A percentile compares a stretch with the other conserved stretches of the same genome.
phyloP scores from a whole-genome alignment of 2,113 vertebrate genomes.

The Thinocorus orbignyianus region DNA sequence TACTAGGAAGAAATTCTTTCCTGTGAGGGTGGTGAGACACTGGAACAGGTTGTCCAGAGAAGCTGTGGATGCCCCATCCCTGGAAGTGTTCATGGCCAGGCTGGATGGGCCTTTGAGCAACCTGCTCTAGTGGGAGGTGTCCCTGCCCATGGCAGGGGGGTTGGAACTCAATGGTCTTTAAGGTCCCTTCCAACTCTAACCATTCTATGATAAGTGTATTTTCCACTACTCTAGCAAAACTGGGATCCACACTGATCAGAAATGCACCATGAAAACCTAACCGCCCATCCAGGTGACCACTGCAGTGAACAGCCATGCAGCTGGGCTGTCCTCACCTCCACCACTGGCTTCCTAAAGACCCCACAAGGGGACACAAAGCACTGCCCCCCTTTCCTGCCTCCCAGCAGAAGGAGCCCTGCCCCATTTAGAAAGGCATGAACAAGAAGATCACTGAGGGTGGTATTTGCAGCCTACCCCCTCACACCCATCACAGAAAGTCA shows the following conservation, averaged over 20 bases:
- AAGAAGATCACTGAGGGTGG: neutral
- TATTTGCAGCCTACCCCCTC: neutral
- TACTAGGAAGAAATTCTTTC: too few species aligned
- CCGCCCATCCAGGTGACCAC: neutral
- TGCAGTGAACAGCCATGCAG: neutral
- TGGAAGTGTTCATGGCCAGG: too few species aligned
- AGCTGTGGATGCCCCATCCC: too few species aligned
- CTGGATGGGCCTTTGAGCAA: too few species aligned
- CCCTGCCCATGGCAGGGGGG: too few species aligned
- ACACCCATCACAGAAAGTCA: neutral
- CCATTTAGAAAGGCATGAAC: neutral
- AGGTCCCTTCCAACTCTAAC: too few species aligned
- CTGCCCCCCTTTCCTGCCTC: neutral
- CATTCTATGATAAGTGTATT: too few species aligned
- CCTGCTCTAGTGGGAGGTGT: too few species aligned
- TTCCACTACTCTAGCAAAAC: neutral
- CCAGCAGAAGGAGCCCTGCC: neutral
- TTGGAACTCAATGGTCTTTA: too few species aligned
- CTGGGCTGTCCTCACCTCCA: neutral
- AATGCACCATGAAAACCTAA: fast-evolving
- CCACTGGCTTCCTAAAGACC: neutral
- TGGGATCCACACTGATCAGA: neutral
- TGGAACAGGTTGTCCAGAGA: too few species aligned
- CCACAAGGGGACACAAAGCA: neutral
- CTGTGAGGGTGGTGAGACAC: too few species aligned